phyloP scores from a whole-genome alignment of 2,888 invertebrate genomes.

The Epiblema foenella region DNA sequence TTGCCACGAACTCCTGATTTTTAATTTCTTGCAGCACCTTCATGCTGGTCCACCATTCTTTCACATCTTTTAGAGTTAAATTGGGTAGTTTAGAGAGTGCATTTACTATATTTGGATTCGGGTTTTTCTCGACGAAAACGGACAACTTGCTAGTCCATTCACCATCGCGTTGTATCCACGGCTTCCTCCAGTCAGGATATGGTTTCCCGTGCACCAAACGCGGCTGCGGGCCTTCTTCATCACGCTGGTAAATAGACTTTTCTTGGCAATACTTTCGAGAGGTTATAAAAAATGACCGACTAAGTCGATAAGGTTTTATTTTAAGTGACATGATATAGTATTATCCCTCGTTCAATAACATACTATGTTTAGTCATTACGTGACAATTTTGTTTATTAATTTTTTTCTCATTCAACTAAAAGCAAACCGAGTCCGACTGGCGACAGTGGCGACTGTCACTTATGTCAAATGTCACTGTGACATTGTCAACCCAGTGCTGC shows the following conservation, averaged over 20 bases:
- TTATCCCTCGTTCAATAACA: not conserved
- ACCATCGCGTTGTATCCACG: slow-evolving; percentile 84
- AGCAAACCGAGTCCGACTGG: too few species aligned
- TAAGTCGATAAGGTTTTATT: slow-evolving; percentile 53
- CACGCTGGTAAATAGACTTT: slow-evolving; percentile 70
- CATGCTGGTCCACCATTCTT: slow-evolving; percentile 84
- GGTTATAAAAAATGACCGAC: slow-evolving; percentile 53
- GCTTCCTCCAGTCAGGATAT: slow-evolving; percentile 86
- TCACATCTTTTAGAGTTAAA: slow-evolving; percentile 77
- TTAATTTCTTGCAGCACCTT: slow-evolving; percentile 79
- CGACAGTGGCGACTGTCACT: too few species aligned
- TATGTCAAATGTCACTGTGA: too few species aligned
- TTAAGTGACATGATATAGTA: slow-evolving; percentile 59
- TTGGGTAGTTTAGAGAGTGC: slow-evolving; percentile 82
- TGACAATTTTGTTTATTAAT: not conserved
- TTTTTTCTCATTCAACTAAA: too few species aligned
- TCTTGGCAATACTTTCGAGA: slow-evolving; percentile 66
- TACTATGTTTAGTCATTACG: slow-evolving; percentile 8
- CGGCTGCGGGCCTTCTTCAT: slow-evolving; percentile 69
- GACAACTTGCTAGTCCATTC: slow-evolving; percentile 85
- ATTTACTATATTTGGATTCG: slow-evolving; percentile 68
- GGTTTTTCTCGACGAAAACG: slow-evolving; percentile 78
- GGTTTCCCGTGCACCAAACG: slow-evolving; percentile 70
- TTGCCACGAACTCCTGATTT: slow-evolving; percentile 85
- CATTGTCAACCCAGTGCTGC: too few species aligned